Base-by-base conservation (phyloP, 2,797 vertebrate species). In the Silurus aristotelis region DNA sequence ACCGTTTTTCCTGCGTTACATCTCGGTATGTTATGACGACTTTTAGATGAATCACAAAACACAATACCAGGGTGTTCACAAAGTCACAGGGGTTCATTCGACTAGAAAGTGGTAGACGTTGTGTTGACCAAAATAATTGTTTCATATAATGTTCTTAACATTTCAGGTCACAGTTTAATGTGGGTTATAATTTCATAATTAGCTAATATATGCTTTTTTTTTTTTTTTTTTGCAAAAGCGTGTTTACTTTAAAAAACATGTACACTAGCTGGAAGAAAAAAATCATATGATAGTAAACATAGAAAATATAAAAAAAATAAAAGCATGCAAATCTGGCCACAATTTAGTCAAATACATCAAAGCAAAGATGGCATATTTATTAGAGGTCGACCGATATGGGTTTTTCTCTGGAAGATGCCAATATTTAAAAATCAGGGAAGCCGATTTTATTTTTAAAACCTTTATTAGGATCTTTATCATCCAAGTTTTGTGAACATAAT, bases 1-100 rank as follows among this genome's bases (percentile, higher is more conserved):
- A 86, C 48, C 88, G 90, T 27, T 82, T 87, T 56, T 85, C 90
- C 80, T 84, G 87, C 75, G 79, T 87, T 78, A 86, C 86, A 4
- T 87, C 90, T 64, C 82, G 90, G 90, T 90, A 88, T 85, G 82
- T n/a, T 58, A 76, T 83, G 86, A 43, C 17, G 73, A 55, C 82
- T 43, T 55, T 73, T 60, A 60, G 80, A 64, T 71, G 55, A 14
- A 22, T 6, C 80, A n/a, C 27, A 22, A 82, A 56, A 60, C 3
- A 5, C 46, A 17, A 7, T 25, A 20, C 20, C 38, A 48, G 7
- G 3, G 13, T 64, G 38, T 17, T 80, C 9, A 15, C 19, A 46
- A 63, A 63, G 60, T 31, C 38, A 38, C 38, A 60, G 31, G 17
- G 20, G 20, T 63, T 63, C 19, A 22, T 60, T 10, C 14, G 27